phyloP scores from a whole-genome alignment of 2,113 vertebrate genomes.

The Apistogramma diplotaenia region DNA sequence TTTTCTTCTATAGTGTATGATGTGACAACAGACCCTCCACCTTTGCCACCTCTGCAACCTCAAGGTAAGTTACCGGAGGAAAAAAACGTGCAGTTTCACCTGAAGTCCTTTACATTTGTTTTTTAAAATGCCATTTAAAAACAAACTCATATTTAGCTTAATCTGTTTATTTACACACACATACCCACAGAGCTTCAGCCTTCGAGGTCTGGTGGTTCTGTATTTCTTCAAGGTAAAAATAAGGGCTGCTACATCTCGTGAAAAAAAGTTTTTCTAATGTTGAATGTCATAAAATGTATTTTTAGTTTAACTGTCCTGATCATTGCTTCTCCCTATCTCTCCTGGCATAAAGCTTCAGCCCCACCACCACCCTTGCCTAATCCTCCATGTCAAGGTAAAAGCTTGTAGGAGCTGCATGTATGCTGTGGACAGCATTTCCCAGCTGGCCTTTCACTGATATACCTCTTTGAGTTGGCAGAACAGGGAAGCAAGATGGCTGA shows the following conservation, averaged over 20 bases:
- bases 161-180: too few species aligned
- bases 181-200: background rate
- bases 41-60: constrained; percentile 15
- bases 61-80: constrained; percentile 11
- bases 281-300: background rate
- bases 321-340: background rate
- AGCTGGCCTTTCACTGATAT: background rate
- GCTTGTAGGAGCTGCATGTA: background rate
- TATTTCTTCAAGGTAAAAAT: constrained; percentile 22
- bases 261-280: background rate
- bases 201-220: background rate
- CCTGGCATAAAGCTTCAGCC: constrained; percentile 41
- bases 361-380: constrained; percentile 19
- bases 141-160: too few species aligned
- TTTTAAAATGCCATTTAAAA: background rate
- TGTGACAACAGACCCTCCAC: background rate
- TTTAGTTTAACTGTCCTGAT: background rate
- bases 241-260: too few species aligned
- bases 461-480: background rate
- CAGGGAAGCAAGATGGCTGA: background rate
- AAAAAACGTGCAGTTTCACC: background rate
- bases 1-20: constrained; percentile 37
- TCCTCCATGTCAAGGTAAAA: constrained; percentile 36
- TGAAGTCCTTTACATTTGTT: background rate
- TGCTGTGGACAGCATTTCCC: background rate